Percentiles rank a stretch among this genome's conserved stretches.
Conservation (phyloP, 1,140 invertebrate genomes). For the Drosophila elegans region DNA sequence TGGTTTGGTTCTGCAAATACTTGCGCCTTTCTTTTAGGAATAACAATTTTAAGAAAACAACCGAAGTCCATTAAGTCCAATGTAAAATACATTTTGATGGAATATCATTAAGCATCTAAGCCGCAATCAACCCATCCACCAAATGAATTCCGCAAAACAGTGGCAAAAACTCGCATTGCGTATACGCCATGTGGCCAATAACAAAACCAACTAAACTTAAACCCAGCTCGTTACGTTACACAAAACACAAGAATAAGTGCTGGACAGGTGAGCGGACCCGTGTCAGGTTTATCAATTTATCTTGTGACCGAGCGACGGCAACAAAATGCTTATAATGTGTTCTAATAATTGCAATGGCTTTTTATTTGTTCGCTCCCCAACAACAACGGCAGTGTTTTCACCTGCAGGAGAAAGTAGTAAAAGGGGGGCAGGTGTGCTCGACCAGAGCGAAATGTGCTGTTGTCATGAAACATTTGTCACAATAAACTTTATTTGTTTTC, state of each 20-base stretch:
- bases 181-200: slow-evolving; percentile 48
- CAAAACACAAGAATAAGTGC: not conserved
- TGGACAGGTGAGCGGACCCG: slow-evolving; percentile 32
- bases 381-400: slow-evolving; percentile 11
- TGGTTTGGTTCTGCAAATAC: not conserved
- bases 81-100: slow-evolving; percentile 5
- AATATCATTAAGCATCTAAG: slow-evolving; percentile 22
- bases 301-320: slow-evolving; percentile 39
- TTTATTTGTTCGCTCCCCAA: slow-evolving; percentile 51
- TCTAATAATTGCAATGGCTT: slow-evolving; percentile 78
- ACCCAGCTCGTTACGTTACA: slow-evolving; percentile 20
- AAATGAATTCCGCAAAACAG: slow-evolving; percentile 15
- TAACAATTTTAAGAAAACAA: slow-evolving; percentile 5
- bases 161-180: slow-evolving; percentile 55
- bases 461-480: slow-evolving; percentile 83
- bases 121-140: slow-evolving; percentile 3
- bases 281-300: slow-evolving; percentile 70
- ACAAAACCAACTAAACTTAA: slow-evolving; percentile 24
- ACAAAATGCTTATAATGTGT: slow-evolving; percentile 67
- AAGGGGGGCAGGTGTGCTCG: slow-evolving; percentile 34
- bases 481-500: slow-evolving; percentile 82
- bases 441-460: slow-evolving; percentile 57
- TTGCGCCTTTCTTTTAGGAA: not conserved
- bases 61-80: slow-evolving; percentile 7
- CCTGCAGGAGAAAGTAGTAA: slow-evolving; percentile 33